Evolutionary conservation across 2,113 vertebrate species (phyloP).

Genomic region (Cephalopterus ornatus): DNA sequence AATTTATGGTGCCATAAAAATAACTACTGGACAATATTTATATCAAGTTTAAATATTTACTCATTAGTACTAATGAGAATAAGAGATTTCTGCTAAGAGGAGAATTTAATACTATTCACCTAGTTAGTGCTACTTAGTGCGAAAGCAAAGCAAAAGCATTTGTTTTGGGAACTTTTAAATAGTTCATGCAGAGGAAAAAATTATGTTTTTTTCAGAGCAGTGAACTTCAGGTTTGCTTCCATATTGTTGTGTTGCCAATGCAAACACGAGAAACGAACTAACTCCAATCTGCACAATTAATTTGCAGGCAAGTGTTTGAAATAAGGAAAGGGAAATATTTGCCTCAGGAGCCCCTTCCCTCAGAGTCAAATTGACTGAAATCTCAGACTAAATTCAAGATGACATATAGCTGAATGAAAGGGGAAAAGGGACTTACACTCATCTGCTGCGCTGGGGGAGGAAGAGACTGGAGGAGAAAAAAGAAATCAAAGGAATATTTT

Average conservation of each 20-base stretch:
- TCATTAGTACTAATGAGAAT: not conserved
- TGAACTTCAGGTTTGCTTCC: not conserved
- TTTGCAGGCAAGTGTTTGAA: not conserved
- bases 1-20: not conserved
- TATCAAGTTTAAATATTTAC: constrained; percentile 28
- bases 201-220: not conserved
- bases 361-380: not conserved
- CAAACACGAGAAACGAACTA: not conserved
- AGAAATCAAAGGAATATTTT: constrained; percentile 64
- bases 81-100: not conserved
- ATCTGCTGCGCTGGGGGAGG: constrained; percentile 1
- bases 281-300: not conserved
- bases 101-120: not conserved
- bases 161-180: not conserved
- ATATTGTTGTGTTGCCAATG: not conserved
- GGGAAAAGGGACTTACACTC: not conserved
- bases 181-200: not conserved
- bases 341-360: not conserved
- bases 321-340: not conserved
- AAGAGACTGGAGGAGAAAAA: not conserved
- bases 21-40: not conserved
- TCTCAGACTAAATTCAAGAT: not conserved
- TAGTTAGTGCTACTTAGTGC: not conserved
- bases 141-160: not conserved
- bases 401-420: constrained; percentile 7